Evolutionary conservation across 2,888 invertebrate species (phyloP), one percentile per base, ranked within the genome.

Genomic region (Perizoma affinitatum): DNA sequence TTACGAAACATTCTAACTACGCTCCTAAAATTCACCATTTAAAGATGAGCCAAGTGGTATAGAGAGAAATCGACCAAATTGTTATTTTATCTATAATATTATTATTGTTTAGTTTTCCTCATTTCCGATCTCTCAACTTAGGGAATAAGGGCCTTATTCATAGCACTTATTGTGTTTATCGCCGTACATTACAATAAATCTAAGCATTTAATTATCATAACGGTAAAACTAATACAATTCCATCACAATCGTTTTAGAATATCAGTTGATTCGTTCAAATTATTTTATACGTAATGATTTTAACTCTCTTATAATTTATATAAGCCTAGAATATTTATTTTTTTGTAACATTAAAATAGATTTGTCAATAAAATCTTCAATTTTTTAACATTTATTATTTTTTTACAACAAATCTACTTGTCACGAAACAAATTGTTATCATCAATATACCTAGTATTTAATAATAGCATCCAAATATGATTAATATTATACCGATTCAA

Each of bases 201-300:
- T 75, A 81, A 60, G 69, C 67, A 72, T 71, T 70, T 76, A 79
- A 73, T 74, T 51, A 54, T 78, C 82, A 82, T 75, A 22, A 79
- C 67, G 76, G 79, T 87, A 82, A 78, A 78, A 81, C 87, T 90
- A 90, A 90, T 86, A 86, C 88, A 90, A 87, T 89, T 88, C 87
- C 90, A 92, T 92, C 92, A 92, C 92, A 92, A 87, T 92, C 79
- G 82, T 76, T 92, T 92, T 92, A 92, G 92, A 92, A 92, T 92
- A 92, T 92, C 88, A 87, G 92, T 91, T 86, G 82, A 84, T 89
- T 91, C 89, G 86, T 84, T 88, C 82, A 81, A 79, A 68, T 82
- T 81, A 65, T 57, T 61, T 22, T 47, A 48, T 62, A 61, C 38
- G 61, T 61, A 67, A 58, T 58, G 65, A 63, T 56, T 61, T 60